Conservation (phyloP, 2,113 vertebrate genomes). For the Epinephelus moara region DNA sequence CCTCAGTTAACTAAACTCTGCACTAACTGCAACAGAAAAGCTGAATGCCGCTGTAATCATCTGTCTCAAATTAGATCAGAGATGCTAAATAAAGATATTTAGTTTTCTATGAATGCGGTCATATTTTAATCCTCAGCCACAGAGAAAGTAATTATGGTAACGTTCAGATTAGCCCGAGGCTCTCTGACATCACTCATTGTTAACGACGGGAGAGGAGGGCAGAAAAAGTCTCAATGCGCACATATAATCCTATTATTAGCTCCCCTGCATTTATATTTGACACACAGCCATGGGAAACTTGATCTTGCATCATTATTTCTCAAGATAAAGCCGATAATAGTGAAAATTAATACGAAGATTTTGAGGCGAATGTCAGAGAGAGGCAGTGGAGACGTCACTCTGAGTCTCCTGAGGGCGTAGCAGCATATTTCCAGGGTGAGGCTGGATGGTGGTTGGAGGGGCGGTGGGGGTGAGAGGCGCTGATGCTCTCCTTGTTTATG, state of each 20-base stretch:
- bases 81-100: neutral
- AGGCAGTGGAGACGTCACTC: slow-evolving; percentile 5
- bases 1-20: neutral
- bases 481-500: neutral
- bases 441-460: neutral
- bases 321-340: neutral
- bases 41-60: neutral
- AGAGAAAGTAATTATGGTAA: neutral
- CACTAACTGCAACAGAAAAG: neutral
- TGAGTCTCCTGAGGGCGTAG: slow-evolving; percentile 11
- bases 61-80: neutral
- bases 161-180: neutral
- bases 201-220: neutral
- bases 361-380: neutral
- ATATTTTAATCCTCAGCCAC: neutral
- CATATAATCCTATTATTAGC: neutral
- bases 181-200: neutral
- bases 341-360: neutral
- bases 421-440: neutral
- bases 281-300: neutral
- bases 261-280: neutral
- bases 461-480: neutral
- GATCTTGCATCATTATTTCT: neutral
- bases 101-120: neutral
- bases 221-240: neutral